Conservation (phyloP, 2,888 invertebrate genomes). For the Drepanosiphum platanoidis region DNA sequence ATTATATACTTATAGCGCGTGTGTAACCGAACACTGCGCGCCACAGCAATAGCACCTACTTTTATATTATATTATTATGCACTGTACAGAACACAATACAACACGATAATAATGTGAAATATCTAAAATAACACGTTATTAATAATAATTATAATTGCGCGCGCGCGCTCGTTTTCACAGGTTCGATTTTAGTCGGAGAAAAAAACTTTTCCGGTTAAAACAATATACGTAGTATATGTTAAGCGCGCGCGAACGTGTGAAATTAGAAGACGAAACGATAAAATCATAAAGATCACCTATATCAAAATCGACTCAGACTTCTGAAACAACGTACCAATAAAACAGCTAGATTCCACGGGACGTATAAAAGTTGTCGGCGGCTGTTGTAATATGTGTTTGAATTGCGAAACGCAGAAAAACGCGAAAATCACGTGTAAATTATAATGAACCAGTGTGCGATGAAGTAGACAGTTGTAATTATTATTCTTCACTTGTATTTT, state of each 20-base stretch:
- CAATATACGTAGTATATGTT: too few species aligned
- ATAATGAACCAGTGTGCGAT: background rate
- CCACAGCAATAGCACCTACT: background rate
- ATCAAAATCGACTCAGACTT: slow-evolving; percentile 21
- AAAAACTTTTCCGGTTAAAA: too few species aligned
- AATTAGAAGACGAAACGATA: too few species aligned
- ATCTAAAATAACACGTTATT: too few species aligned
- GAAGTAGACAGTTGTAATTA: slow-evolving; percentile 20
- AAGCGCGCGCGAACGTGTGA: too few species aligned
- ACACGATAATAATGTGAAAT: background rate
- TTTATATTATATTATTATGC: too few species aligned
- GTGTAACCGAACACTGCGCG: background rate
- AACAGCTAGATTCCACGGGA: slow-evolving; percentile 17
- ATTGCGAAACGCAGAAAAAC: background rate
- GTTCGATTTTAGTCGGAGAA: too few species aligned
- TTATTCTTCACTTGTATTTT: background rate
- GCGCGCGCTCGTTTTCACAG: too few species aligned
- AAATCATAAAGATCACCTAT: slow-evolving; percentile 19
- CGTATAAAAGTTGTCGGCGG: background rate
- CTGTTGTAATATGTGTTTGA: slow-evolving; percentile 5
- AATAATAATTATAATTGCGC: background rate
- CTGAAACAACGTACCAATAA: slow-evolving; percentile 13
- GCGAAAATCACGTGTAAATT: background rate
- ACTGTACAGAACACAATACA: background rate
- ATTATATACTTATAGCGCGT: too few species aligned